Conservation (phyloP, 92 coral and sea anemone species). For the Galaxea fascicularis region DNA sequence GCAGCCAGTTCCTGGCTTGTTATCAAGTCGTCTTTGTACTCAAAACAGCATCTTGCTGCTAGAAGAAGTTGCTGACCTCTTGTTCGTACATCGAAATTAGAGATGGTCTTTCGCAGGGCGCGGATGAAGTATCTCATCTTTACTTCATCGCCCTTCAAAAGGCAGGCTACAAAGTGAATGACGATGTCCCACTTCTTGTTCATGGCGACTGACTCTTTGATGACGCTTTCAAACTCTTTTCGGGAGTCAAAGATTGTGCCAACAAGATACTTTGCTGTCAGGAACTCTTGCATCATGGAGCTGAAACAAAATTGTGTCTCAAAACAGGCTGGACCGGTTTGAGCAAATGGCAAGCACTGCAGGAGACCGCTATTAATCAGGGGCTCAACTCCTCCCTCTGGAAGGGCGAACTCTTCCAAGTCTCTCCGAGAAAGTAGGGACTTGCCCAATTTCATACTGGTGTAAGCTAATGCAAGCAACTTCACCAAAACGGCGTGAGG, state of each 20-base stretch:
- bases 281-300: conserved; percentile 9
- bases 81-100: background rate
- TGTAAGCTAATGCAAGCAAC: background rate
- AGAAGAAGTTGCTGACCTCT: background rate
- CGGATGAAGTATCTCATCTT: background rate
- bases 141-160: background rate
- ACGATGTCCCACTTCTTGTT: conserved; percentile 13
- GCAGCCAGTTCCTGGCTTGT: background rate
- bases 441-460: background rate
- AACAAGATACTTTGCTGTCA: conserved; percentile 6
- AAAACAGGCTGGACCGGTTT: conserved; percentile 16
- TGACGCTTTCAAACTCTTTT: background rate
- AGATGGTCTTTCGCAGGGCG: background rate
- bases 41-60: conserved; percentile 11
- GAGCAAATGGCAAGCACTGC: background rate
- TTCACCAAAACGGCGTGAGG: background rate
- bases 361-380: conserved; percentile 17
- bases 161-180: background rate
- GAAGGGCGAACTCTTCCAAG: background rate
- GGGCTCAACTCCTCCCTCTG: conserved; percentile 7
- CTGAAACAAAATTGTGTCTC: conserved; percentile 18
- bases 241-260: background rate
- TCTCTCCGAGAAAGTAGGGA: background rate
- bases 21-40: conserved; percentile 2
- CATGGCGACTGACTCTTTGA: background rate